Conservation (phyloP, 2,888 invertebrate species). For the Euclidia mi region DNA sequence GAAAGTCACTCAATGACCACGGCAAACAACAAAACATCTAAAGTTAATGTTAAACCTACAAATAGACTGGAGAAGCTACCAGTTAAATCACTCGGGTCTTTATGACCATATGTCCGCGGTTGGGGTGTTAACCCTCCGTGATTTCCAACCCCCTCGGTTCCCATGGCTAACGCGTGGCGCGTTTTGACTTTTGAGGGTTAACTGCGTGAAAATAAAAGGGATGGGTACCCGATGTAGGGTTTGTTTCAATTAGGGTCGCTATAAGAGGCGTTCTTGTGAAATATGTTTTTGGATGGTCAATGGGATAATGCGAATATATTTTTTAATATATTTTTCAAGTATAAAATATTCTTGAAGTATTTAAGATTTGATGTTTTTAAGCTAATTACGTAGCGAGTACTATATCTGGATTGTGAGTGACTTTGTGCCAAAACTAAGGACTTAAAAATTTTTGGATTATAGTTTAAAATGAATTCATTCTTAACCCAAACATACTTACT, state of each 20-base stretch:
- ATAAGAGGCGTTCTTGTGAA: slow-evolving; percentile 9
- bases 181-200: slow-evolving; percentile 54
- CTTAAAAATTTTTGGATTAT: too few relatives aligned
- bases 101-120: slow-evolving; percentile 57
- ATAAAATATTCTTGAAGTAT: too few relatives aligned
- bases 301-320: background rate
- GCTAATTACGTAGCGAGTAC: too few relatives aligned
- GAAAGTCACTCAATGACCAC: too few relatives aligned
- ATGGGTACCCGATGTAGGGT: slow-evolving; percentile 38
- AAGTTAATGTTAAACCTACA: slow-evolving; percentile 14
- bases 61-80: slow-evolving; percentile 25
- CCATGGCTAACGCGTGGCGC: slow-evolving; percentile 63
- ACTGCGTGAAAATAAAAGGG: slow-evolving; percentile 41
- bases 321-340: background rate
- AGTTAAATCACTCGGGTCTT: slow-evolving; percentile 40
- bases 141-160: slow-evolving; percentile 60
- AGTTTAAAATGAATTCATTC: too few relatives aligned
- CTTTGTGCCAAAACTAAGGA: too few relatives aligned
- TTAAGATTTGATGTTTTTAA: too few relatives aligned
- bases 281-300: background rate
- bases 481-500: too few relatives aligned
- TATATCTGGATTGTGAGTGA: too few relatives aligned
- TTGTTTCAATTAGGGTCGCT: slow-evolving; percentile 52
- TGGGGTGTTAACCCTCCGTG: slow-evolving; percentile 49
- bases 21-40: too few relatives aligned